Conservation (phyloP, 2,797 vertebrate genomes). For the Spinibarbus caldwelli region DNA sequence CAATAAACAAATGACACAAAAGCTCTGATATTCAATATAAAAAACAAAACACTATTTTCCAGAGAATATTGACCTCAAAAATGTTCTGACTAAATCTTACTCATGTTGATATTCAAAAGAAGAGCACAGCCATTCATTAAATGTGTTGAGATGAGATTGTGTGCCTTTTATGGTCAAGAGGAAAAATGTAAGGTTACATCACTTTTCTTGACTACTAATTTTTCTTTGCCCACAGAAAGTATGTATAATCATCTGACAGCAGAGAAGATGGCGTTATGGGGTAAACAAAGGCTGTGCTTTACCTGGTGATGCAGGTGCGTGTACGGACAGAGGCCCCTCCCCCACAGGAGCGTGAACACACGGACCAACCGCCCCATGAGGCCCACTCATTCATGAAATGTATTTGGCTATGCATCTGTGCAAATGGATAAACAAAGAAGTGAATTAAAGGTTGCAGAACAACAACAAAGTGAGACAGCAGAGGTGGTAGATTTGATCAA, state of each 20-base stretch:
- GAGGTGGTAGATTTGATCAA: background rate
- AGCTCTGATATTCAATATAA: too few species aligned
- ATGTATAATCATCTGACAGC: background rate
- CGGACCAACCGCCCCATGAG: constrained; percentile 81
- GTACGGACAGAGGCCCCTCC: constrained; percentile 80
- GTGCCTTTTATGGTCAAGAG: background rate
- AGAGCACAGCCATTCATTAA: background rate
- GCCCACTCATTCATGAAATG: constrained; percentile 80
- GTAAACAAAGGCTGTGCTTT: background rate
- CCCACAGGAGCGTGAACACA: constrained; percentile 83
- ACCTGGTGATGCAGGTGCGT: constrained; percentile 83
- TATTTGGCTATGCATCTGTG: constrained; percentile 72
- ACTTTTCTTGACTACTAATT: background rate
- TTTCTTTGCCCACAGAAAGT: background rate
- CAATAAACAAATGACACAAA: too few species aligned
- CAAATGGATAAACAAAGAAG: background rate
- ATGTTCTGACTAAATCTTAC: too few species aligned
- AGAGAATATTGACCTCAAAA: too few species aligned
- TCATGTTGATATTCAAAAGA: background rate
- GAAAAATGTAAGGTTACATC: background rate
- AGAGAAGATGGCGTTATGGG: background rate
- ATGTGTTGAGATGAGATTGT: background rate
- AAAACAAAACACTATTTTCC: too few species aligned
- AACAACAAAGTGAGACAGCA: background rate
- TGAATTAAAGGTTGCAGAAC: constrained; percentile 51